Evolutionary conservation across 2,888 invertebrate species (phyloP).

Genomic region (Aleiodes alternator): DNA sequence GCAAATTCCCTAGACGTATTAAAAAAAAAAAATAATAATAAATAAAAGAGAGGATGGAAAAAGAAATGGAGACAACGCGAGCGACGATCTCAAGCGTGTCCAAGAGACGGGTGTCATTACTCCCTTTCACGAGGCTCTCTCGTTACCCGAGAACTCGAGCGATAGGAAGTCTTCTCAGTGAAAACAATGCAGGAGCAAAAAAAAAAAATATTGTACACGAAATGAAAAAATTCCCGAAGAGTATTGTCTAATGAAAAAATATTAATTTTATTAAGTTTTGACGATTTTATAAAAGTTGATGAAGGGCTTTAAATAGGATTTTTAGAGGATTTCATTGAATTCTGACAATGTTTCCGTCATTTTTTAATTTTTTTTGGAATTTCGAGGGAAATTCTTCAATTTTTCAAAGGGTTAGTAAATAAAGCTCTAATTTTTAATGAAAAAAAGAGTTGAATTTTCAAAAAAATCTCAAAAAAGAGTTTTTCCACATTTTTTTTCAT

Average conservation of each 20-base stretch:
- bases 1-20: slow-evolving; percentile 35
- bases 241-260: slow-evolving; percentile 19
- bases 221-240: slow-evolving; percentile 11
- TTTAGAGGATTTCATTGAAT: neutral
- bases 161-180: slow-evolving; percentile 25
- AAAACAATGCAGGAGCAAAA: slow-evolving; percentile 23
- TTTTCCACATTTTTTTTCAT: too few species aligned
- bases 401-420: too few species aligned
- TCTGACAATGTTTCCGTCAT: neutral
- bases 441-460: too few species aligned
- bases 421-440: too few species aligned
- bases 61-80: slow-evolving; percentile 25
- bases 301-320: neutral
- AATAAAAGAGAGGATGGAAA: neutral
- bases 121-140: slow-evolving; percentile 40
- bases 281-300: neutral
- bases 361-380: too few species aligned
- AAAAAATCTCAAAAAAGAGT: too few species aligned
- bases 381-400: too few species aligned
- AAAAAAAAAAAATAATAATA: neutral
- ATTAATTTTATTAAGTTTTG: neutral
- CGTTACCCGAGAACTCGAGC: slow-evolving; percentile 24
- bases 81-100: slow-evolving; percentile 47
- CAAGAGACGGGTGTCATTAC: slow-evolving; percentile 39
- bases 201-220: neutral